phyloP scores from a whole-genome alignment of 1,140 invertebrate species.

The Mizuhopecten yessoensis region DNA sequence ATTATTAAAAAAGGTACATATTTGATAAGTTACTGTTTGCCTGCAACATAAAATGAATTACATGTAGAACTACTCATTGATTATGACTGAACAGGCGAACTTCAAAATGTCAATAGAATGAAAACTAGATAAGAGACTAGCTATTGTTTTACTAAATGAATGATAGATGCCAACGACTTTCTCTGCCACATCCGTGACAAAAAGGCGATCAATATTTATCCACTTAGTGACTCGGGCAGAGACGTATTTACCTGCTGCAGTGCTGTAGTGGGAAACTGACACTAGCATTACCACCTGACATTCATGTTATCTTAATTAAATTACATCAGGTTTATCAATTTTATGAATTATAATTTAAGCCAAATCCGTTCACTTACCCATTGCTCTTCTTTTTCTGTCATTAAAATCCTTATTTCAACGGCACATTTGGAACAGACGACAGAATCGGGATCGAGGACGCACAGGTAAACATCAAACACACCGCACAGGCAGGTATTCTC shows the following conservation, averaged over 20 bases:
- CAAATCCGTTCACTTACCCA: neutral
- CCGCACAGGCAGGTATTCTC: neutral
- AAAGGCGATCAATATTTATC: too few species aligned
- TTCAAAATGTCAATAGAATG: too few species aligned
- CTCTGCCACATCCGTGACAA: too few species aligned
- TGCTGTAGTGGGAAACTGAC: neutral
- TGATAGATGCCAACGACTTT: too few species aligned
- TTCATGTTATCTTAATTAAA: neutral
- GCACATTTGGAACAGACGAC: conserved; percentile 27
- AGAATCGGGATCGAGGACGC: neutral
- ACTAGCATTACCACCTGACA: neutral
- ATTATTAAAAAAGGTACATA: too few species aligned
- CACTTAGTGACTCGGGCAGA: neutral
- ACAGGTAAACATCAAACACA: conserved; percentile 25
- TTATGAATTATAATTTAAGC: neutral
- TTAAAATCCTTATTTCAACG: neutral
- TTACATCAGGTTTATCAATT: neutral
- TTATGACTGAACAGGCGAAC: too few species aligned
- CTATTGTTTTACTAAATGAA: too few species aligned
- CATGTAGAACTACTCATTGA: too few species aligned
- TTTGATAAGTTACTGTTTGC: too few species aligned
- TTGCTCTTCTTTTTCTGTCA: neutral
- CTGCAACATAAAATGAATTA: too few species aligned
- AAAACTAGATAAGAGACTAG: too few species aligned
- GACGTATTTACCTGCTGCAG: neutral